Evolutionary conservation across 2,797 vertebrate species (phyloP).

Genomic region (Chloroceryle amazona): DNA sequence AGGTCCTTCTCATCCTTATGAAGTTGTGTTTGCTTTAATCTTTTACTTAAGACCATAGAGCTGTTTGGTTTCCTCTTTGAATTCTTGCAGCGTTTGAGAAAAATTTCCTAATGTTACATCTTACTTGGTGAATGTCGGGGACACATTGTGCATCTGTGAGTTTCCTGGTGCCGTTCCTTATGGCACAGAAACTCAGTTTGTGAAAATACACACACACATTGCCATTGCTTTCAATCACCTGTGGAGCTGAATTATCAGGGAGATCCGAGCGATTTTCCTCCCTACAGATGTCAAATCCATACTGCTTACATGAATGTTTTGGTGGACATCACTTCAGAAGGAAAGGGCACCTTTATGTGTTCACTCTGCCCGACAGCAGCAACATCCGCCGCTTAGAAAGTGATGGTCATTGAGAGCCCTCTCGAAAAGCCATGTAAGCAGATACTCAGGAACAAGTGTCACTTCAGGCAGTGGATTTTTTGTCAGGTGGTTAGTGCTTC

Average conservation of each 20-base stretch:
- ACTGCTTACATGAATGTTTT: not conserved
- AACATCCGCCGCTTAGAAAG: not conserved
- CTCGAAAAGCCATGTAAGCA: not conserved
- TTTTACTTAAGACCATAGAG: not conserved
- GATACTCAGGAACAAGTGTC: not conserved
- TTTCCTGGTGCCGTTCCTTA: not conserved
- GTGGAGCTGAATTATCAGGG: not conserved
- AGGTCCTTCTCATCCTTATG: not conserved
- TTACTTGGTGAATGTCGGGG: not conserved
- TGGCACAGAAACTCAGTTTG: not conserved
- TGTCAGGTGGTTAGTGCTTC: not conserved
- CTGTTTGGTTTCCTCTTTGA: not conserved
- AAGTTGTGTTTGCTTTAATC: not conserved
- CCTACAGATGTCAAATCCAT: not conserved
- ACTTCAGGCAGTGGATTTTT: not conserved
- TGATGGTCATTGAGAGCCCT: not conserved
- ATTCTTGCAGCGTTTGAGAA: not conserved
- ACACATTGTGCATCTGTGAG: fast-evolving
- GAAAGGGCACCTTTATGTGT: not conserved
- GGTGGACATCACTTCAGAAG: not conserved
- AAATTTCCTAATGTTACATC: not conserved
- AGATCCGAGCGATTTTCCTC: not conserved
- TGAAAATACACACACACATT: not conserved
- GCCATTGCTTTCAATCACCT: not conserved
- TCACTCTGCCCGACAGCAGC: fast-evolving